A percentile compares a stretch with the other conserved stretches of the same genome.
Conservation (phyloP, 2,113 vertebrate species). For the Podarcis muralis region DNA sequence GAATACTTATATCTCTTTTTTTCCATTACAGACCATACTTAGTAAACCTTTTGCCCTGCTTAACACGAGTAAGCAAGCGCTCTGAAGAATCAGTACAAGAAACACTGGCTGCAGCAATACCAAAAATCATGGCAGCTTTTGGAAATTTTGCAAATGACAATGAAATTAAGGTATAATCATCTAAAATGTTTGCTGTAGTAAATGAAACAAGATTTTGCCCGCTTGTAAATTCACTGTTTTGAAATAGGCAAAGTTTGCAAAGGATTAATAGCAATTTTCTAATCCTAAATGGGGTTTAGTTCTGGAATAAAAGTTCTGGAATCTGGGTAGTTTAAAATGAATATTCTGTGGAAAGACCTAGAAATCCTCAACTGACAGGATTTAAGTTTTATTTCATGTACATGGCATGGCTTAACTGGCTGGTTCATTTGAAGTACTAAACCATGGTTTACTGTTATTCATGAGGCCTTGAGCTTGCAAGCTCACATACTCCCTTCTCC, state of each 20-base stretch:
- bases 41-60: slow-evolving; percentile 94
- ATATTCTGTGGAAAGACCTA: too few species aligned
- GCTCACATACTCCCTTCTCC: background rate
- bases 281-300: background rate
- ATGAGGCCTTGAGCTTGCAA: background rate
- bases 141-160: slow-evolving; percentile 95
- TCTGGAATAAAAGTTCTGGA: background rate
- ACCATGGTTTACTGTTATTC: background rate
- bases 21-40: slow-evolving; percentile 84
- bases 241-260: background rate
- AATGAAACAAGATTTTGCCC: background rate
- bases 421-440: background rate
- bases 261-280: background rate
- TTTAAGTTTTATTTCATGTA: background rate
- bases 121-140: slow-evolving; percentile 93
- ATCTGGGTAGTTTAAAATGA: background rate
- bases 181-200: background rate
- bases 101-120: slow-evolving; percentile 89
- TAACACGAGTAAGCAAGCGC: slow-evolving; percentile 90
- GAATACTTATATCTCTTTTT: background rate
- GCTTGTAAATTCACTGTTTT: background rate
- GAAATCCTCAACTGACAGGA: background rate
- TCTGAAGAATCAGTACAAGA: slow-evolving; percentile 94
- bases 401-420: too few species aligned
- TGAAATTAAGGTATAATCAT: slow-evolving; percentile 90